A percentile compares a stretch with the other conserved stretches of the same genome.
Evolutionary conservation across 2,797 vertebrate species (phyloP).

Genomic region (Rhinogobio ventralis): DNA sequence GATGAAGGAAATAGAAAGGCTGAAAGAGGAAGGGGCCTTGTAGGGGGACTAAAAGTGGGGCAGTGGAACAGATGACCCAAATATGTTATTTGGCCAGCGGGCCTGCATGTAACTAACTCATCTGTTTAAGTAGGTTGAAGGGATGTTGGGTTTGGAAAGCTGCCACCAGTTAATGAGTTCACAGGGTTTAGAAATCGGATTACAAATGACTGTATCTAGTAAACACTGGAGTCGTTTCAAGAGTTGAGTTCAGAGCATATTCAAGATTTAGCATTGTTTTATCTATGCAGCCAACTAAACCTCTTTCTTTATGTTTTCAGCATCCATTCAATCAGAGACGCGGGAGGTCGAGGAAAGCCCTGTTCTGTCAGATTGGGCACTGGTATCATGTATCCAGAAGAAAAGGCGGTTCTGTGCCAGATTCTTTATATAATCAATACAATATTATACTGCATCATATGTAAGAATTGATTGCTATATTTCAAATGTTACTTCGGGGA

Average conservation of each 20-base stretch:
- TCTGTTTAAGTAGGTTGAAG: conserved; percentile 60
- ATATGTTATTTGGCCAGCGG: conserved; percentile 46
- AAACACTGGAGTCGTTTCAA: conserved; percentile 20
- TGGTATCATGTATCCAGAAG: not conserved
- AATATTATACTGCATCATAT: too few relatives aligned
- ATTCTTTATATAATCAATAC: not conserved
- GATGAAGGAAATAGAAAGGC: conserved; percentile 70
- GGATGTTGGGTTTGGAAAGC: conserved; percentile 59
- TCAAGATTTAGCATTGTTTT: not conserved
- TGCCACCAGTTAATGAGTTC: conserved; percentile 42
- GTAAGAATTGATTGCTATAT: not conserved
- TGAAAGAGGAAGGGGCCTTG: conserved; percentile 70
- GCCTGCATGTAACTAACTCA: conserved; percentile 57
- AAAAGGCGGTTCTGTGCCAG: not conserved
- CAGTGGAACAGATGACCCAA: conserved; percentile 55
- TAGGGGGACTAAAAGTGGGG: conserved; percentile 60
- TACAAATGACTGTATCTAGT: conserved; percentile 40
- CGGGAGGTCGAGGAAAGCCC: not conserved
- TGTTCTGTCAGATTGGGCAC: not conserved
- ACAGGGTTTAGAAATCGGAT: conserved; percentile 39
- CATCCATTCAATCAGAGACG: not conserved
- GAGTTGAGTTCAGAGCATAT: not conserved
- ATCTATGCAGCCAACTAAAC: not conserved
- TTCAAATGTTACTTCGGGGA: not conserved
- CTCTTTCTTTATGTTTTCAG: not conserved